These are phyloP conservation scores for Dryoscopus gambensis DNA, from an alignment of 2,113 vertebrate species.

Conservation along the genomic window DNA sequence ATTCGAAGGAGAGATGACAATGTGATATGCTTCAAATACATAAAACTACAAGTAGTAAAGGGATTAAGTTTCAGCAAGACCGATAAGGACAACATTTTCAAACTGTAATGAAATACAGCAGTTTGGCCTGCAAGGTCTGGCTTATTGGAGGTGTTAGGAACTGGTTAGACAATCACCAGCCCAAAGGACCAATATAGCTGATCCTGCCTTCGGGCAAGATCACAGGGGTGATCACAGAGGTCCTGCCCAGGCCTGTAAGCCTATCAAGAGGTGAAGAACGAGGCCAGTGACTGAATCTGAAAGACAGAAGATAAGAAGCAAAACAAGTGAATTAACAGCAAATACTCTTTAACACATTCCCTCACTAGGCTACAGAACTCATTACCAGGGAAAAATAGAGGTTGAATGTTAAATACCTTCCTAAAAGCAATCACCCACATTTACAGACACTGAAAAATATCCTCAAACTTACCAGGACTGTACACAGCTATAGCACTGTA, in stretches of 20 bases:
- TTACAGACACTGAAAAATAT: constrained; percentile 23
- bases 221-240: not conserved
- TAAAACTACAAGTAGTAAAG: not conserved
- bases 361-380: not conserved
- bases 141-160: not conserved
- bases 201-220: not conserved
- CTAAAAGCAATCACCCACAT: not conserved
- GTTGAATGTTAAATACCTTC: constrained; percentile 10
- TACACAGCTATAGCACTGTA: not conserved
- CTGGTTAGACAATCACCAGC: not conserved
- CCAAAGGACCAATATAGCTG: not conserved
- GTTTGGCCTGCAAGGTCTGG: not conserved
- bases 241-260: not conserved
- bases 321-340: constrained; percentile 3
- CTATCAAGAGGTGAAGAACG: not conserved
- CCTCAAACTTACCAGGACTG: not conserved
- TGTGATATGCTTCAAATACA: not conserved
- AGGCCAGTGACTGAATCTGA: not conserved
- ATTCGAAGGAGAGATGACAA: not conserved
- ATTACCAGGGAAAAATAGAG: constrained; percentile 4
- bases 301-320: not conserved
- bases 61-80: not conserved
- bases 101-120: not conserved
- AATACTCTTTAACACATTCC: not conserved
- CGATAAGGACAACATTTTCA: not conserved